Base-by-base conservation (phyloP, 2,888 invertebrate genomes). In the Galeruca laticollis region DNA sequence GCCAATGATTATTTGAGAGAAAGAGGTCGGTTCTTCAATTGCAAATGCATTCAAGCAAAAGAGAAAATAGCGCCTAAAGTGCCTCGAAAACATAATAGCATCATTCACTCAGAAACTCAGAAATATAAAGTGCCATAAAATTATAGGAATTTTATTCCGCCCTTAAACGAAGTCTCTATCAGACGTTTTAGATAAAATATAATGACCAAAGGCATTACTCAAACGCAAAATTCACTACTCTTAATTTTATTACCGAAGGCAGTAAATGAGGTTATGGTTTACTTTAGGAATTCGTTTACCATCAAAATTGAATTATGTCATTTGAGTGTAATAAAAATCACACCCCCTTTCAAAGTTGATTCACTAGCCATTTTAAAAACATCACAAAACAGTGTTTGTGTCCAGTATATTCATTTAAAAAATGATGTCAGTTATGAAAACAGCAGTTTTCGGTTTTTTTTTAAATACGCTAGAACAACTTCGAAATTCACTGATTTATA, bases 51-150 rank as follows among this genome's bases (percentile, higher is more conserved):
- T 71, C 70, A 64, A 68, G 75, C 75, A 77, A 75, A 77, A 79
- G 75, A 71, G 75, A 73, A 75, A 72, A 76, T 75, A 76, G 78
- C 56, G 33, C 18, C 33, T n/a, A 35, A 79, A 82, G 82, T 81
- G 78, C 80, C 80, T 80, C 75, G 76, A 79, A 78, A 77, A 82
- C 81, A 82, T 83, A 84, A 83, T 83, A 78, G 82, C 80, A 77
- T 82, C 81, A 82, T 82, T 82, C 80, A 78, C 80, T 76, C 77
- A 78, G 80, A 82, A 82, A 78, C 80, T 76, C 77, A 78, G 80
- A 82, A 82, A 82, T 79, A 82, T 82, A 82, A 84, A 84, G 82
- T 82, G 83, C 82, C 82, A 79, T 83, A 82, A 83, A 84, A 84
- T 84, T 83, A 82, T 82, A 80, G 83, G 82, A 82, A 82, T 83